These are phyloP conservation scores for Sesia bembeciformis DNA, from an alignment of 2,888 invertebrate species.

Conservation along the genomic window DNA sequence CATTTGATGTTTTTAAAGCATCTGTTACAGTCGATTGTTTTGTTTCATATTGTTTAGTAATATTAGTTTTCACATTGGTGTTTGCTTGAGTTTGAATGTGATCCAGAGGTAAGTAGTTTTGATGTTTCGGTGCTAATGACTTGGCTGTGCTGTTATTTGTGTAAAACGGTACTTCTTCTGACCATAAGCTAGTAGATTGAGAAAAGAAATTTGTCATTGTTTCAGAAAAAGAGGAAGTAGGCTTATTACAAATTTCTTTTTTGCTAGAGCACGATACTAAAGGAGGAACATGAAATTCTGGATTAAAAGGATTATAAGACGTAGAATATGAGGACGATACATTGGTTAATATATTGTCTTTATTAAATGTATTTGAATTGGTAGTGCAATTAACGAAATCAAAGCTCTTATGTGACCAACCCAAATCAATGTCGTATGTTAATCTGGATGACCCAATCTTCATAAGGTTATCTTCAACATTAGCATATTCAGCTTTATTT, in stretches of 20 bases:
- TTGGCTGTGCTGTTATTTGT: slow-evolving; percentile 45
- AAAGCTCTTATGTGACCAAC: slow-evolving; percentile 66
- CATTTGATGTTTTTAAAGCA: slow-evolving; percentile 33
- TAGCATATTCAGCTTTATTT: slow-evolving; percentile 52
- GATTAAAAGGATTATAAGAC: slow-evolving; percentile 62
- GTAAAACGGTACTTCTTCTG: slow-evolving; percentile 60
- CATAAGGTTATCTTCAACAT: slow-evolving; percentile 62
- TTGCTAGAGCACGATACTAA: slow-evolving; percentile 47
- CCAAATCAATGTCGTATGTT: slow-evolving; percentile 65
- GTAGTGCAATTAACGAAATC: slow-evolving; percentile 62
- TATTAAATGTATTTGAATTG: slow-evolving; percentile 42
- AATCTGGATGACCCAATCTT: slow-evolving; percentile 62
- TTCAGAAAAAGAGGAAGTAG: slow-evolving; percentile 47
- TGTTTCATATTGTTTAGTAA: slow-evolving; percentile 43
- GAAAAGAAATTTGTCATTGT: slow-evolving; percentile 61
- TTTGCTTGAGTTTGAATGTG: slow-evolving; percentile 9
- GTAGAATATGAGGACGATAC: slow-evolving; percentile 45
- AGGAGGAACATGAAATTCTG: slow-evolving; percentile 63
- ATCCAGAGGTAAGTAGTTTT: slow-evolving; percentile 43
- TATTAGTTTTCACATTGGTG: slow-evolving; percentile 20
- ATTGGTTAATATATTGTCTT: slow-evolving; percentile 53
- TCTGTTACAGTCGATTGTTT: slow-evolving; percentile 31
- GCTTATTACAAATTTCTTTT: slow-evolving; percentile 45
- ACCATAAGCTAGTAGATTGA: slow-evolving; percentile 56
- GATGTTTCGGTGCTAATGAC: slow-evolving; percentile 38